phyloP scores from a whole-genome alignment of 2,888 invertebrate genomes.

The Ophion ventricosus region DNA sequence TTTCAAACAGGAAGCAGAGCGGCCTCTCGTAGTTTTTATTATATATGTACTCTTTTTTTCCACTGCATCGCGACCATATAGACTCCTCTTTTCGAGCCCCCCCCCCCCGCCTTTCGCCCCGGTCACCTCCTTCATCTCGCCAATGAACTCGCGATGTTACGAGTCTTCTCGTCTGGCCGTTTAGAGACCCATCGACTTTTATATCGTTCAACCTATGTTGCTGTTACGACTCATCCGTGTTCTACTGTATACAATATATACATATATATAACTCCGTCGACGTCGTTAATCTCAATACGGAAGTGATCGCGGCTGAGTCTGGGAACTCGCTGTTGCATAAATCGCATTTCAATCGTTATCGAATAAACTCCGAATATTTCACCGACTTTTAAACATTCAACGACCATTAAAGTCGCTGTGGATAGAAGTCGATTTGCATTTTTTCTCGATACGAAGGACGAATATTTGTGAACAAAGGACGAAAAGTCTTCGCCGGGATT shows the following conservation, averaged over 20 bases:
- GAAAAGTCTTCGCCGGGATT: neutral
- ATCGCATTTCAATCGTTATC: constrained; percentile 34
- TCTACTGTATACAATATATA: neutral
- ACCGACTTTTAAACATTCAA: constrained; percentile 41
- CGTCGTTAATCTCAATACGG: constrained; percentile 58
- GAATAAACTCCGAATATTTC: constrained; percentile 33
- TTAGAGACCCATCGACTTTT: constrained; percentile 52
- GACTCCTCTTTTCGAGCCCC: neutral
- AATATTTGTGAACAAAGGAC: neutral
- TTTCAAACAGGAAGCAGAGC: constrained; percentile 55
- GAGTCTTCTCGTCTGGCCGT: constrained; percentile 33
- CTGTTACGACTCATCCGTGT: constrained; percentile 16
- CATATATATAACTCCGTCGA: neutral
- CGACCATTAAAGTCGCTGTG: neutral
- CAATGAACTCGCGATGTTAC: constrained; percentile 33
- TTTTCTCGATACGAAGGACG: neutral
- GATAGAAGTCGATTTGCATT: constrained; percentile 1
- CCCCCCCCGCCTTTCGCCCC: neutral
- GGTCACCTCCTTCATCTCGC: too few species aligned
- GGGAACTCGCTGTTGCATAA: constrained; percentile 40
- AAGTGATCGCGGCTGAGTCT: constrained; percentile 30
- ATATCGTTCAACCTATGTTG: constrained; percentile 35
- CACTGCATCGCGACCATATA: constrained; percentile 7
- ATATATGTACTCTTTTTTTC: constrained; percentile 9
- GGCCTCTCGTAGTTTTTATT: constrained; percentile 3